Conservation (phyloP, 2,888 invertebrate genomes). For the Cerceris ruficornis region DNA sequence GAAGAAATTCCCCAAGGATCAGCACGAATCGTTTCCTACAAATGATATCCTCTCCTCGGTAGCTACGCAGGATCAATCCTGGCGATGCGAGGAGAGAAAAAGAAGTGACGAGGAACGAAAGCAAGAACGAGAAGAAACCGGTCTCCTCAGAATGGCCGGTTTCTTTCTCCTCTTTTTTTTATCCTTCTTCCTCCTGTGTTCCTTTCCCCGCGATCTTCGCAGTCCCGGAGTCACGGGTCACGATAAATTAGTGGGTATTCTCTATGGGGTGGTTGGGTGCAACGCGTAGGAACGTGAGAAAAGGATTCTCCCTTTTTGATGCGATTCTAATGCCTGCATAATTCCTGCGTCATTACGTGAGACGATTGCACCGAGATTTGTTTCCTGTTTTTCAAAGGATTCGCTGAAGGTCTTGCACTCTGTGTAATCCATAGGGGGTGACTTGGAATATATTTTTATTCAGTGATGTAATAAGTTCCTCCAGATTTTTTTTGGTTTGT, state of each 20-base stretch:
- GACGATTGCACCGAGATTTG: background rate
- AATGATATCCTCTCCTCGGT: conserved; percentile 47
- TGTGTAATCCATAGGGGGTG: too few species aligned
- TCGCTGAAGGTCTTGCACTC: too few species aligned
- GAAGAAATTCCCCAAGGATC: background rate
- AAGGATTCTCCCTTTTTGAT: conserved; percentile 37
- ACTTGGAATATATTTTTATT: background rate
- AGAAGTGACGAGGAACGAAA: conserved; percentile 11
- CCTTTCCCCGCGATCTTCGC: background rate
- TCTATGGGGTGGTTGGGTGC: conserved; percentile 27
- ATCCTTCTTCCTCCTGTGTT: conserved; percentile 20
- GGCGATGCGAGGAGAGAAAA: background rate
- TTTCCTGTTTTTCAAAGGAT: background rate
- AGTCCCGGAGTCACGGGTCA: conserved; percentile 58
- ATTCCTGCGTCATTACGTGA: conserved; percentile 29
- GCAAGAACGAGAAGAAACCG: conserved; percentile 37
- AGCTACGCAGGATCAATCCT: conserved; percentile 4
- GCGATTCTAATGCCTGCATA: conserved; percentile 34
- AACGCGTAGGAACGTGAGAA: conserved; percentile 50
- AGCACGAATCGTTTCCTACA: background rate
- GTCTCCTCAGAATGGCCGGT: conserved; percentile 10
- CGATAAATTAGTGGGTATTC: conserved; percentile 61
- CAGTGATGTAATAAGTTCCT: background rate
- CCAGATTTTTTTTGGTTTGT: background rate
- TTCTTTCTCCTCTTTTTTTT: conserved; percentile 44